These are phyloP conservation scores for Paguma larvata DNA, from an alignment of 2,797 vertebrate genomes.

Conservation along the genomic window DNA sequence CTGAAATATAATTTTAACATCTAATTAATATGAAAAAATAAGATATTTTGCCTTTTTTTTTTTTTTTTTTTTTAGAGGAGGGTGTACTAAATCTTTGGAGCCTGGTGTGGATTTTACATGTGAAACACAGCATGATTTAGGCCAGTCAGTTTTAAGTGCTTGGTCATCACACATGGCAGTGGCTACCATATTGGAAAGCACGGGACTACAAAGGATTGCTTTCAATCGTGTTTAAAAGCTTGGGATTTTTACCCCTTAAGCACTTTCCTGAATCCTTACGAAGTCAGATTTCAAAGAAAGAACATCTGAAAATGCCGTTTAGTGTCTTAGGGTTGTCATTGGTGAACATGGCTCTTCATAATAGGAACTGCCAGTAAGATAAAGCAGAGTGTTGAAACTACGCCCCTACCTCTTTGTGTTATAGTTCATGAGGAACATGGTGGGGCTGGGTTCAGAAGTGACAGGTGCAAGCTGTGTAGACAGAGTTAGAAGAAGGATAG, in stretches of 20 bases:
- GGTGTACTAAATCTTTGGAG: not conserved
- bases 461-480: not conserved
- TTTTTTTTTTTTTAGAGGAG: not conserved
- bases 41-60: not conserved
- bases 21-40: conserved; percentile 17
- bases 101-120: not conserved
- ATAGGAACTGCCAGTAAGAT: not conserved
- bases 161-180: not conserved
- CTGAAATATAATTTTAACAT: conserved; percentile 16
- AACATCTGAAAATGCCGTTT: conserved; percentile 20
- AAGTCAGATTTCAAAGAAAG: conserved; percentile 13
- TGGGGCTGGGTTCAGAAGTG: not conserved
- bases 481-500: not conserved
- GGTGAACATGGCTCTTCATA: not conserved
- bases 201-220: not conserved
- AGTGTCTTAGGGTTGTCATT: not conserved
- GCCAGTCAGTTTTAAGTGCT: not conserved
- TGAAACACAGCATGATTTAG: not conserved
- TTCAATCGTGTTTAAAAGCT: not conserved
- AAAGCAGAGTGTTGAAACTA: not conserved
- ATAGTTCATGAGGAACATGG: not conserved
- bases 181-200: conserved; percentile 1
- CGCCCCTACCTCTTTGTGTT: not conserved
- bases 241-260: not conserved
- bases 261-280: conserved; percentile 8